Percentiles rank a stretch among this genome's conserved stretches.
Conservation (phyloP, 2,797 vertebrate species). For the Tolypeutes matacus region DNA sequence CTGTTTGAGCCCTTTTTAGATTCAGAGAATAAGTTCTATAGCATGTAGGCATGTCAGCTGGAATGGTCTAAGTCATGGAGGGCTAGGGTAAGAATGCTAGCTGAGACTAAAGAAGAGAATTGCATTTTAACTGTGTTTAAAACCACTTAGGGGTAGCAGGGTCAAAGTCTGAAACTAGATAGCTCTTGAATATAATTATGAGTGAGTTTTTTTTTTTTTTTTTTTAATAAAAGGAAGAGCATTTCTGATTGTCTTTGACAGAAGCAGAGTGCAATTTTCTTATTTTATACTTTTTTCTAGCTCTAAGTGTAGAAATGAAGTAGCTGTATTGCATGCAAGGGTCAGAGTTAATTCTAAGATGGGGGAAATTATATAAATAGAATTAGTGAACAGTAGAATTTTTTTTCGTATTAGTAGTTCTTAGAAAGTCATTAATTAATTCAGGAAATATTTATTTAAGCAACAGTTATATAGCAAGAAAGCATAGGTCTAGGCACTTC, state of each 20-base stretch:
- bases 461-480: background rate
- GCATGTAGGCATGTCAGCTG: too few species aligned
- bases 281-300: background rate
- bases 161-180: background rate
- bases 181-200: background rate
- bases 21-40: background rate
- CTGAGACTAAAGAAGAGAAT: background rate
- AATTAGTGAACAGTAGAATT: background rate
- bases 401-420: background rate
- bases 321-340: background rate
- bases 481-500: background rate
- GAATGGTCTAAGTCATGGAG: background rate
- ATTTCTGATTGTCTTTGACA: background rate
- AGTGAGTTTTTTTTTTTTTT: background rate
- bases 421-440: background rate
- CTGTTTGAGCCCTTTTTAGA: background rate
- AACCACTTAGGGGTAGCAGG: background rate
- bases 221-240: background rate
- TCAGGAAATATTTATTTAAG: background rate
- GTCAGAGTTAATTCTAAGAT: background rate
- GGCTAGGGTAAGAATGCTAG: background rate
- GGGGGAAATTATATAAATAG: background rate
- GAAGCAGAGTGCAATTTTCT: background rate
- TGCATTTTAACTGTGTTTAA: background rate
- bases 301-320: background rate